Percentiles rank a stretch among this genome's conserved stretches.
phyloP scores from a whole-genome alignment of 2,113 vertebrate species.

The Psilopogon haemacephalus region DNA sequence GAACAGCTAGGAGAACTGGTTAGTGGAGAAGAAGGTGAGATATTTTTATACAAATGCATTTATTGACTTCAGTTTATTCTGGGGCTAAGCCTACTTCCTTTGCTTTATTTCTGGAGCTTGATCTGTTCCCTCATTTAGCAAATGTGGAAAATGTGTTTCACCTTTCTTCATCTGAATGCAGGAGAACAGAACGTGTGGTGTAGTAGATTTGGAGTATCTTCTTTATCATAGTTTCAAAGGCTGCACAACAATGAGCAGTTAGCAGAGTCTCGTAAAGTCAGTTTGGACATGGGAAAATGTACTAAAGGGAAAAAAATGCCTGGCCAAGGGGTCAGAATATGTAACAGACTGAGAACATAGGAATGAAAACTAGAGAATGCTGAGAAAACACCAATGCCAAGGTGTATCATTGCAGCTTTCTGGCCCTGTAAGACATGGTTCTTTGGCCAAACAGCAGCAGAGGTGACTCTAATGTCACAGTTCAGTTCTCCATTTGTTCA shows the following conservation, averaged over 20 bases:
- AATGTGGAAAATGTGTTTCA: background rate
- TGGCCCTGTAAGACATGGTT: background rate
- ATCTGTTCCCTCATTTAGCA: background rate
- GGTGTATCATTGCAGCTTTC: background rate
- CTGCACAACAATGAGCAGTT: background rate
- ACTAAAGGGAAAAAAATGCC: background rate
- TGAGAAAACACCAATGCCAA: background rate
- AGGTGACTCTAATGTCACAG: background rate
- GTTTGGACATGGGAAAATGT: background rate
- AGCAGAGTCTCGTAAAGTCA: background rate
- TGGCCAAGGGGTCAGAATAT: background rate
- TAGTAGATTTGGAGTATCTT: background rate
- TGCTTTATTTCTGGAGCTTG: background rate
- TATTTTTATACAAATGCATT: background rate
- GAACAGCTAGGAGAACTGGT: constrained; percentile 85
- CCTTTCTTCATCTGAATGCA: background rate
- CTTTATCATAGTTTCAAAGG: background rate
- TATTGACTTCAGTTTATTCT: background rate
- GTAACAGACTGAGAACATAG: background rate
- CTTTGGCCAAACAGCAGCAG: background rate
- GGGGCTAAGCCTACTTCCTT: background rate
- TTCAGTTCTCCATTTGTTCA: background rate
- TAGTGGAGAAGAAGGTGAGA: constrained; percentile 92
- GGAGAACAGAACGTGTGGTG: background rate
- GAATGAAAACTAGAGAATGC: background rate